phyloP scores from a whole-genome alignment of 2,113 vertebrate species.

The Zapornia atra region DNA sequence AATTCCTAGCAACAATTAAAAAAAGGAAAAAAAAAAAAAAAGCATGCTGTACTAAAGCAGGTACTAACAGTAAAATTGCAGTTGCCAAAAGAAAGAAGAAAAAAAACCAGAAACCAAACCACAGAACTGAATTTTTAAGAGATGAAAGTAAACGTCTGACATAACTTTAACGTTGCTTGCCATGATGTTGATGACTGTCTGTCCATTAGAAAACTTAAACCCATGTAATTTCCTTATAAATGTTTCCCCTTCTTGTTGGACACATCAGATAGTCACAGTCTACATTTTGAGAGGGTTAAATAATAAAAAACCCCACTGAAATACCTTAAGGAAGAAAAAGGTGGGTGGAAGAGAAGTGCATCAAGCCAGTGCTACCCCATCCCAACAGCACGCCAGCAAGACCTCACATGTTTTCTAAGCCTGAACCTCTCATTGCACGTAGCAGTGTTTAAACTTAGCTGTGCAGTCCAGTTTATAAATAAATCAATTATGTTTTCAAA shows the following conservation, averaged over 20 bases:
- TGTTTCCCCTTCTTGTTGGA: background rate
- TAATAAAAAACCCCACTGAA: background rate
- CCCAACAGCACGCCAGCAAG: background rate
- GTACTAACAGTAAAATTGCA: background rate
- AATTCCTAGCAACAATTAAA: background rate
- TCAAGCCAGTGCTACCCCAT: background rate
- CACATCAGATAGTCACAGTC: background rate
- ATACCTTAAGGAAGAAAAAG: background rate
- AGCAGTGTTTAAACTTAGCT: background rate
- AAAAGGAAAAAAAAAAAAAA: background rate
- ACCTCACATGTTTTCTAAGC: background rate
- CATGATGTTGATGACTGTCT: background rate
- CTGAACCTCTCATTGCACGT: background rate
- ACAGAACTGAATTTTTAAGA: background rate
- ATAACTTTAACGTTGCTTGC: background rate
- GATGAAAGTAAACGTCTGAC: background rate
- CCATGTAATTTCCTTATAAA: background rate
- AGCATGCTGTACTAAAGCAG: background rate
- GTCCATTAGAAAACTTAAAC: background rate
- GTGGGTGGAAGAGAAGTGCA: background rate
- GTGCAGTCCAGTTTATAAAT: background rate
- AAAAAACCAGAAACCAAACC: background rate
- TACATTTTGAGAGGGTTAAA: background rate
- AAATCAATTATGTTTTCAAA: background rate
- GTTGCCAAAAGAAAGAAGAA: background rate